Base-by-base conservation (phyloP, 2,888 invertebrate genomes). In the Tolmerus cingulatus region DNA sequence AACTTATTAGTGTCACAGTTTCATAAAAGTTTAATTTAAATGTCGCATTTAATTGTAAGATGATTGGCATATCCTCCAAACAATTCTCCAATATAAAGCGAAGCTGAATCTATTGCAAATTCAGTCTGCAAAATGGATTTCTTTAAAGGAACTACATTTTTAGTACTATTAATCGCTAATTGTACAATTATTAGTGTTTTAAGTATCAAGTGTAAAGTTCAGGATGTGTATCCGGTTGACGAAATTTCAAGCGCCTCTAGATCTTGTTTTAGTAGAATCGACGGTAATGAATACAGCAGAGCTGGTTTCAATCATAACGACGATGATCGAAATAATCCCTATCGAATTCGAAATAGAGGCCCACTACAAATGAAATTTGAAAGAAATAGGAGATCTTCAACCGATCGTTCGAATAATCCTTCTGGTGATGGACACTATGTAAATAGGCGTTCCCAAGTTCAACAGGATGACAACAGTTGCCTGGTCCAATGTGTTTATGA, bases 401-500 rank as follows among this genome's bases (percentile, higher is more conserved):
- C 37, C 89, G 88, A 88, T 89, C 88, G 86, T 5, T 86, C 19
- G 9, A 66, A 27, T 14, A 66, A 66, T 23, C 9, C 9, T 66
- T 12, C 23, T 7, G 12, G 27, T 23, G 66, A 66, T 23, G 27
- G 27, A 74, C 78, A 74, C 16, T 57, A 85, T 16, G 12, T 16
- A 46, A 46, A 46, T 55, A 81, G 86, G 9, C 76, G 76, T n/a
- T 1, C 1, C n/a, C 30, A 19, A 19, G 12, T 7, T n/a, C 12
- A 77, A 19, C 82, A 74, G 34, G 79, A 87, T 16, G 90, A 90
- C 78, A 88, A 92, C 87, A 92, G 93, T 87, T 96, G 96, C 90
- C 93, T 95, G 1, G 91, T 95, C 30, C 95, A 96, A 88, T 96
- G 96, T 90, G 95, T 96, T 90, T 94, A 96, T 90, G 94, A 95